Percentiles rank a stretch among this genome's conserved stretches.
phyloP scores from a whole-genome alignment of 2,797 vertebrate species.

The Micrastur ruficollis region DNA sequence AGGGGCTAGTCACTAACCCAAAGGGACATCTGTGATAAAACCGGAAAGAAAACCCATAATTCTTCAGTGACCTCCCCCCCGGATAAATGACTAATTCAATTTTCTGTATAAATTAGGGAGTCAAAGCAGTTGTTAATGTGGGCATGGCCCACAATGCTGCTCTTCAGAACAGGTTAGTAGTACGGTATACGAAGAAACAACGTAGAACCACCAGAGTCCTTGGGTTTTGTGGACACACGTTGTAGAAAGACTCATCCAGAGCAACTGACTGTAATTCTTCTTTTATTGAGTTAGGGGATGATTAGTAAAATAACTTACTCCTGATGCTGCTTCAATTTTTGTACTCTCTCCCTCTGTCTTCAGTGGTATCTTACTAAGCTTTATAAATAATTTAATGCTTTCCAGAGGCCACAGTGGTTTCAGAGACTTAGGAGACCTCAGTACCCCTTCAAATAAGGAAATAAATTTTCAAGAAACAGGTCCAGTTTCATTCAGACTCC shows the following conservation, averaged over 20 bases:
- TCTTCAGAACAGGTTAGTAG: neutral
- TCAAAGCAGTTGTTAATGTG: neutral
- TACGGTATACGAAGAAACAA: neutral
- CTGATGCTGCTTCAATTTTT: neutral
- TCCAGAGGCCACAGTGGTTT: neutral
- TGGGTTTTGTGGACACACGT: neutral
- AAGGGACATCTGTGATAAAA: neutral
- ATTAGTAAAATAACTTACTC: neutral
- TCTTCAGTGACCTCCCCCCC: neutral
- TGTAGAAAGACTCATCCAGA: neutral
- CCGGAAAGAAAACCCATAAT: neutral
- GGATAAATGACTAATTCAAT: neutral
- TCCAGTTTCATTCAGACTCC: neutral
- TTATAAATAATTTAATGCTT: neutral
- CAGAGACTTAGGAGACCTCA: neutral
- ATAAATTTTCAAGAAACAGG: neutral
- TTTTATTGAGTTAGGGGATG: neutral
- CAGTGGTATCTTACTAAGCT: neutral
- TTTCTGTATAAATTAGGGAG: neutral
- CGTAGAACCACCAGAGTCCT: fast-evolving
- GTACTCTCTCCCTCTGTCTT: neutral
- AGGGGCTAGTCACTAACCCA: neutral
- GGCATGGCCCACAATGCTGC: neutral
- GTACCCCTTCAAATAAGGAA: neutral
- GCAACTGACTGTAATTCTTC: neutral